Conservation (phyloP, 1,140 invertebrate genomes). For the Pararge aegeria region DNA sequence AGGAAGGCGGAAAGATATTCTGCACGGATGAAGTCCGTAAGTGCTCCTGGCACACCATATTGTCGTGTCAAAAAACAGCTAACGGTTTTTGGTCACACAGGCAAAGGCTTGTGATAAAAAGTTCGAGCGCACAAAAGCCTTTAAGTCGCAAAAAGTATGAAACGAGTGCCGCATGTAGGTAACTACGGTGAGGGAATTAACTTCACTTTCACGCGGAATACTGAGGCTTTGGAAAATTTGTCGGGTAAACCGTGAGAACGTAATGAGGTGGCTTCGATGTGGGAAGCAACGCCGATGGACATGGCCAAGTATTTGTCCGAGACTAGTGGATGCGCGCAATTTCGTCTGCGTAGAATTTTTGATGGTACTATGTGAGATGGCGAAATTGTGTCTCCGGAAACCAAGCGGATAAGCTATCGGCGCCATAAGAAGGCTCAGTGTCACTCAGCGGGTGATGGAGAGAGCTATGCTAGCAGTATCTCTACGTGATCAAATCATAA, state of each 20-base stretch:
- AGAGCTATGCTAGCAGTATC: no score
- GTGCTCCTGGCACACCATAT: no score
- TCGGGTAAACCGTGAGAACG: slow-evolving; percentile 35
- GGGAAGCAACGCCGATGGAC: neutral
- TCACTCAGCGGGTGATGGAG: no score
- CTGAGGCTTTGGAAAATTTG: slow-evolving; percentile 40
- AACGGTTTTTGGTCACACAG: neutral
- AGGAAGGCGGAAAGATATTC: no score
- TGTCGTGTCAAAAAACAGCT: neutral
- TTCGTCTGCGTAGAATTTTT: no score
- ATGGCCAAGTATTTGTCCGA: neutral
- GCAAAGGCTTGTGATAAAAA: slow-evolving; percentile 4
- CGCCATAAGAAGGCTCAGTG: no score
- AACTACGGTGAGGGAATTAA: slow-evolving; percentile 9
- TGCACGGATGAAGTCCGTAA: no score
- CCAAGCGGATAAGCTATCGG: no score
- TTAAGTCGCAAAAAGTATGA: slow-evolving; percentile 3
- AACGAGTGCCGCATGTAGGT: neutral
- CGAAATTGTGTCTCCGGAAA: no score
- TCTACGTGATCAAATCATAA: no score
- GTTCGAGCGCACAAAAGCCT: slow-evolving; percentile 3
- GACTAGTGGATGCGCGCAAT: neutral
- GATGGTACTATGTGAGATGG: no score
- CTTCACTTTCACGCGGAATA: slow-evolving; percentile 26
- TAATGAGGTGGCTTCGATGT: slow-evolving; percentile 28